These are phyloP conservation scores for Periophthalmodon schlosseri DNA, from an alignment of 2,113 vertebrate genomes.

Conservation along the genomic window DNA sequence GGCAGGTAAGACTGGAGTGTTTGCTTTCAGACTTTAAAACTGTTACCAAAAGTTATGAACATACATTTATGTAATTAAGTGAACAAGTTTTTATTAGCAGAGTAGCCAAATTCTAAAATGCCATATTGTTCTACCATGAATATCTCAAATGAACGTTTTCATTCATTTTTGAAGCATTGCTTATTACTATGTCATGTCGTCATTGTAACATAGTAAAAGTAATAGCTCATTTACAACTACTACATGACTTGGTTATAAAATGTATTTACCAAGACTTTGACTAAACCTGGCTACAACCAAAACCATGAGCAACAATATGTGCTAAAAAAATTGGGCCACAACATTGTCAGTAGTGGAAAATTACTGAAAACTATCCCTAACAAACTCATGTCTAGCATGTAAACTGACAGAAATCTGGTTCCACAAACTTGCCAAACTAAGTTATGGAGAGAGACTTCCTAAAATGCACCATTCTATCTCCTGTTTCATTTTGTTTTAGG, in stretches of 20 bases:
- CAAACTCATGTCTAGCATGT: neutral
- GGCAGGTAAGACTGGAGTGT: slow-evolving; percentile 50
- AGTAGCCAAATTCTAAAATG: neutral
- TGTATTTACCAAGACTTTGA: no score
- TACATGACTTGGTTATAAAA: no score
- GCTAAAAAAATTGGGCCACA: neutral
- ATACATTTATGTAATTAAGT: no score
- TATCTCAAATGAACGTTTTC: neutral
- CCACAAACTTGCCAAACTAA: neutral
- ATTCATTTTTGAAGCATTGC: no score
- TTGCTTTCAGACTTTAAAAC: slow-evolving; percentile 27
- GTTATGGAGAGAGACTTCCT: neutral
- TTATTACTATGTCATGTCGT: no score
- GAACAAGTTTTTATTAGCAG: no score
- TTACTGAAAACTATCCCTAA: neutral
- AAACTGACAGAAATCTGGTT: neutral
- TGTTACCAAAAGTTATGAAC: slow-evolving; percentile 18
- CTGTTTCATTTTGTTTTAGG: slow-evolving; percentile 44
- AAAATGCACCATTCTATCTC: slow-evolving; percentile 23
- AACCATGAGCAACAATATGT: neutral
- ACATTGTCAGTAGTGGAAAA: neutral
- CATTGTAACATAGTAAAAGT: no score
- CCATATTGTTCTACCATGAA: neutral
- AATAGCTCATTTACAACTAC: no score
- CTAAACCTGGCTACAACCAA: neutral